phyloP scores from a whole-genome alignment of 2,888 invertebrate species.

The Leistus spinibarbis region DNA sequence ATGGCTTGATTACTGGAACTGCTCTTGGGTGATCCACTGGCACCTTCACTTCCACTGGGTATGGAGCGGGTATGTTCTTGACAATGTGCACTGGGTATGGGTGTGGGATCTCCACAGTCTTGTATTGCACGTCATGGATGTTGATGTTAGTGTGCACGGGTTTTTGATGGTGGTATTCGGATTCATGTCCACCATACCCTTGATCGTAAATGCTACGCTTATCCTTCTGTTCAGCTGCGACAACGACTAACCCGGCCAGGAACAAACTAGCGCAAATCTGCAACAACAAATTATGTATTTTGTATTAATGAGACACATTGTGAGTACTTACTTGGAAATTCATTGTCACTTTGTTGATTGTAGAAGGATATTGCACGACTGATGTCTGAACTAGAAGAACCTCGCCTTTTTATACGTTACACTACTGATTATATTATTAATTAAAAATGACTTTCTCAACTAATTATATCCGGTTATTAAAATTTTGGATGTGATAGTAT shows the following conservation, averaged over 20 bases:
- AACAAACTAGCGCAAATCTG: background rate
- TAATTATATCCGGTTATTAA: background rate
- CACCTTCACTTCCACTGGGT: conserved; percentile 60
- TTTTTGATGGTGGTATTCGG: background rate
- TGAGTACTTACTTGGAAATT: background rate
- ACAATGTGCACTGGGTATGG: conserved; percentile 22
- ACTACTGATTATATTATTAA: background rate
- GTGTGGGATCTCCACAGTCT: background rate
- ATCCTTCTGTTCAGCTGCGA: conserved; percentile 46
- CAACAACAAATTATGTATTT: background rate
- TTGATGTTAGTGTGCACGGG: background rate
- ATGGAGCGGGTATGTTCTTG: conserved; percentile 19
- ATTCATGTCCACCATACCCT: conserved; percentile 45
- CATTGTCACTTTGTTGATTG: background rate
- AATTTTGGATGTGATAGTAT: background rate
- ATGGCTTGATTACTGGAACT: conserved; percentile 58
- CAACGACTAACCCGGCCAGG: background rate
- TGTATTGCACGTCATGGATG: background rate
- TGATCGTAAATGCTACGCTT: conserved; percentile 47
- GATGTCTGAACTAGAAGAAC: background rate
- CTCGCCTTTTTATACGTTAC: conserved; percentile 1
- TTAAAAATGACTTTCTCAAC: background rate
- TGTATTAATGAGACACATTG: background rate
- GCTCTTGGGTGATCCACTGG: conserved; percentile 67
- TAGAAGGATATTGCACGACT: background rate